Evolutionary conservation across 2,113 vertebrate species (phyloP), one percentile per base, ranked within the genome.

Genomic region (Heterocephalus glaber): DNA sequence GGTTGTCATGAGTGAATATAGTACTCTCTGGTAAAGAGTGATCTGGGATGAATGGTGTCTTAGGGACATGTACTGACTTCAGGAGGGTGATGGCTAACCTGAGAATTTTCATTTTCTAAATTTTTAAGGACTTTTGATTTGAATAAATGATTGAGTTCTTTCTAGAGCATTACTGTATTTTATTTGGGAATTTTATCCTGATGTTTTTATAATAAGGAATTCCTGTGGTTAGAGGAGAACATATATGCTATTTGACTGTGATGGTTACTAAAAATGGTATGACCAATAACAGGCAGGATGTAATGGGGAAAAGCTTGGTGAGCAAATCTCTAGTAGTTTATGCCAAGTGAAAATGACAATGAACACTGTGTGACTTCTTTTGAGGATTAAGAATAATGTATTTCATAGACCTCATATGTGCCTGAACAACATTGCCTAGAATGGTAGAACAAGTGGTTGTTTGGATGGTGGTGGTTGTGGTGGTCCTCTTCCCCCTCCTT

Each of bases 1-100:
- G 92, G 30, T 70, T 94, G 81, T 81, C 85, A 93, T 76, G n/a
- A 84, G 89, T 90, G 54, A 87, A 66, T 70, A 76, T 49, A 86
- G 58, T 49, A 47, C 14, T 70, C n/a, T 86, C 60, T 90, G 82
- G 47, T 56, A 90, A 88, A 84, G 56, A 82, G 33, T 54, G 1
- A 38, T 79, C 89, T 92, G 14, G 63, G 52, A 61, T 54, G 60
- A 92, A 80, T 81, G 24, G 33, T 68, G 5, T 89, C 85, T 84
- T 56, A n/a, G 63, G 44, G 30, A 76, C 16, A 84, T 33, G 26
- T 1, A 17, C 30, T 74, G 66, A 33, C 9, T 77, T 84, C 16
- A 35, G 13, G 0, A 9, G 2, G 7, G 14, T 87, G 38, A 84
- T 49, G 38, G 76, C 7, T 65, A 92, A 89, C 56, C 3, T 6